phyloP scores from a whole-genome alignment of 2,113 vertebrate species.

The Ailuropoda melanoleuca region DNA sequence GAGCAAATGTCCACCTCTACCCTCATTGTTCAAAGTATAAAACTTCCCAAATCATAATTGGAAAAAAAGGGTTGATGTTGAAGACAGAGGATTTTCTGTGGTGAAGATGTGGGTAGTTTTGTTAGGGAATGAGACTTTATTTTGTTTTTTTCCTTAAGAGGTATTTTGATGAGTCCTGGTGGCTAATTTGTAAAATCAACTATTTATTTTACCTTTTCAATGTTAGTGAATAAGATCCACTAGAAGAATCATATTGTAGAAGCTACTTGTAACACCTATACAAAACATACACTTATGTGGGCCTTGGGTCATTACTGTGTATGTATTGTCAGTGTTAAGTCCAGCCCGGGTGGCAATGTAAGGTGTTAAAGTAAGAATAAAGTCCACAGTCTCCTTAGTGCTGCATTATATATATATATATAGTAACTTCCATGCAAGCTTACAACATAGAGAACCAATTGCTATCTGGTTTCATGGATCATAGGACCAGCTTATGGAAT shows the following conservation, averaged over 20 bases:
- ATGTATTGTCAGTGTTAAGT: background rate
- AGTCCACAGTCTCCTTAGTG: background rate
- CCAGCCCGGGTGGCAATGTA: background rate
- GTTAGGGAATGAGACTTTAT: background rate
- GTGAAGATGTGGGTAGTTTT: background rate
- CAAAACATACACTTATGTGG: background rate
- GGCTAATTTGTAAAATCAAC: background rate
- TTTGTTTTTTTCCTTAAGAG: background rate
- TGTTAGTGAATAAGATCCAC: background rate
- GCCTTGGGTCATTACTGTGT: background rate
- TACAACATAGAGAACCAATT: background rate
- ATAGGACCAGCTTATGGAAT: background rate
- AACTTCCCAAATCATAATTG: background rate
- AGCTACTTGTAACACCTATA: background rate
- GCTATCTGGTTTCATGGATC: background rate
- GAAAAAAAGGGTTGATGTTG: background rate
- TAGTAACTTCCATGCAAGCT: background rate
- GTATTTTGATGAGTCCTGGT: background rate
- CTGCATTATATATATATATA: background rate
- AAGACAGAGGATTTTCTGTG: background rate
- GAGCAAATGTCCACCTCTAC: background rate
- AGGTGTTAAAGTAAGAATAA: conserved; percentile 6
- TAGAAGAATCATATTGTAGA: background rate
- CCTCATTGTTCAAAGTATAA: background rate
- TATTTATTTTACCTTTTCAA: background rate